Percentiles rank a stretch among this genome's conserved stretches.
Conservation (phyloP, 2,797 vertebrate genomes). For the Tadarida brasiliensis region DNA sequence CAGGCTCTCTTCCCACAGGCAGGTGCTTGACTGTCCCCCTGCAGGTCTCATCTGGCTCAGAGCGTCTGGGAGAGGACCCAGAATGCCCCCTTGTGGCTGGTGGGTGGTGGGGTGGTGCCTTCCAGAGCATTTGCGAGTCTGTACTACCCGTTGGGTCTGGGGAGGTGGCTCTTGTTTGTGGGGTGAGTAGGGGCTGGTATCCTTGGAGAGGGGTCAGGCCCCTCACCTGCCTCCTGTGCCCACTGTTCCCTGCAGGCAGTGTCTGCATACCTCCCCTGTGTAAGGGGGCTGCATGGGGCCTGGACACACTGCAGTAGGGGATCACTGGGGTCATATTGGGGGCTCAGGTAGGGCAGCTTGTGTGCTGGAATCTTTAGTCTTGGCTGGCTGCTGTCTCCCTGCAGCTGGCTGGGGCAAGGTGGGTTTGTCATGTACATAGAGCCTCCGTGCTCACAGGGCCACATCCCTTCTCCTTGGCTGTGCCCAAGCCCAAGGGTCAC, state of each 20-base stretch:
- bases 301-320: not conserved
- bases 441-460: too few species aligned
- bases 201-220: not conserved
- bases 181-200: not conserved
- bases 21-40: rapidly evolving
- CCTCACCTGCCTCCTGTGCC: not conserved
- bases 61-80: not conserved
- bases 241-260: not conserved
- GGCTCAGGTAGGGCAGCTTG: not conserved
- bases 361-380: rapidly evolving
- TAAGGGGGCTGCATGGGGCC: not conserved
- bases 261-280: not conserved
- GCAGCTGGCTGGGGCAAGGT: rapidly evolving
- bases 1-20: too few species aligned
- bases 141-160: not conserved
- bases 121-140: not conserved
- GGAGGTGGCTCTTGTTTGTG: not conserved
- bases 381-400: not conserved
- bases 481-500: not conserved
- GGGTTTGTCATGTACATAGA: not conserved
- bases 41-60: not conserved
- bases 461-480: not conserved
- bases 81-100: not conserved
- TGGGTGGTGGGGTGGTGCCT: not conserved
- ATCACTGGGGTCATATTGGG: not conserved